phyloP scores from a whole-genome alignment of 2,888 invertebrate genomes.

The Drosophila yooni region DNA sequence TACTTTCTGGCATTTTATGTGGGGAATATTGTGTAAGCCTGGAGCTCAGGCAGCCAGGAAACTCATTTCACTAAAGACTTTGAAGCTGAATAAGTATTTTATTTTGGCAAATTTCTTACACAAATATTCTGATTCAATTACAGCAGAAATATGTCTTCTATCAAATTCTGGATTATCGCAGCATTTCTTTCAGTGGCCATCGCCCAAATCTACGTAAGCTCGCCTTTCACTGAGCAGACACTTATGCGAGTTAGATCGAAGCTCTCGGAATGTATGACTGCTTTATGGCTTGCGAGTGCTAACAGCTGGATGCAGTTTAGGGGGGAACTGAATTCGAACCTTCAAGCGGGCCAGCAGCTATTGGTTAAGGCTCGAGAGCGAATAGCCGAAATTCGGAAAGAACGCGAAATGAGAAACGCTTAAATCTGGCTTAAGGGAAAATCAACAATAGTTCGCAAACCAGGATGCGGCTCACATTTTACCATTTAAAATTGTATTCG shows the following conservation, averaged over 20 bases:
- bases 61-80: slow-evolving; percentile 16
- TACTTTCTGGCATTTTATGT: slow-evolving; percentile 25
- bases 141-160: slow-evolving; percentile 12
- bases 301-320: background rate
- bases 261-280: background rate
- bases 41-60: slow-evolving; percentile 31
- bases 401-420: background rate
- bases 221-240: background rate
- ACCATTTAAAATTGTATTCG: background rate
- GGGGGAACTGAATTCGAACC: slow-evolving; percentile 10
- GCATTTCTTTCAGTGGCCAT: slow-evolving; percentile 24
- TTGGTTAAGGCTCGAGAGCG: background rate
- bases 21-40: slow-evolving; percentile 12
- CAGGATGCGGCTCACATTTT: background rate
- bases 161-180: slow-evolving; percentile 35
- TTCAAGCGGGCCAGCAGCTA: slow-evolving; percentile 10
- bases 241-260: background rate
- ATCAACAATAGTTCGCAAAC: background rate
- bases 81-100: slow-evolving; percentile 5
- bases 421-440: background rate
- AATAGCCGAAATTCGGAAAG: slow-evolving; percentile 10
- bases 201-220: slow-evolving; percentile 31
- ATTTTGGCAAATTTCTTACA: slow-evolving; percentile 4
- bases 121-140: slow-evolving; percentile 1
- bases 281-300: background rate